A percentile compares a stretch with the other conserved stretches of the same genome.
Evolutionary conservation across 2,113 vertebrate genomes (phyloP).

Genomic region (Notarius lentiginosus): DNA sequence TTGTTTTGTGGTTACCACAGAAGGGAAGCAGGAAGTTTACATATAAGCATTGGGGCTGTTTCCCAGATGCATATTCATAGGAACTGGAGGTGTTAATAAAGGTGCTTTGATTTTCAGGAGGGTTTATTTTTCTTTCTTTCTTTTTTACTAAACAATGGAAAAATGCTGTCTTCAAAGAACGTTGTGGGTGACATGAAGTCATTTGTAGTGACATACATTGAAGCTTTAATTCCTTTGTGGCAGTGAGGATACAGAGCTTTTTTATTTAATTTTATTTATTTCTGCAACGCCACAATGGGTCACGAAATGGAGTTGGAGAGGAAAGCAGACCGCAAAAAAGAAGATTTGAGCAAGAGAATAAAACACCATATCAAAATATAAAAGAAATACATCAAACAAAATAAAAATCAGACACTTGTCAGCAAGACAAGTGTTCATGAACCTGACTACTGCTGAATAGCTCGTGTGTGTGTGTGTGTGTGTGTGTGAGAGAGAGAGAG

Average conservation of each 20-base stretch:
- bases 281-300: not conserved
- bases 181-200: not conserved
- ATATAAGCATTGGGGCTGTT: not conserved
- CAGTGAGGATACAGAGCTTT: not conserved
- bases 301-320: not conserved
- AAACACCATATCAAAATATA: not conserved
- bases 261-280: not conserved
- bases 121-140: not conserved
- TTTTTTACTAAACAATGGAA: not conserved
- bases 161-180: not conserved
- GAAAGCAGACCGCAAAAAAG: not conserved
- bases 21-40: not conserved
- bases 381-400: not conserved
- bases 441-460: not conserved
- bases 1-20: not conserved
- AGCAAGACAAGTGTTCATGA: conserved; percentile 1
- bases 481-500: not conserved
- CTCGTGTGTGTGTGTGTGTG: not conserved
- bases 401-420: not conserved
- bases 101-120: not conserved
- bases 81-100: too few relatives aligned
- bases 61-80: not conserved
- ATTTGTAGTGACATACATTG: not conserved
- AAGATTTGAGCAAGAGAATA: not conserved
- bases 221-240: not conserved